Percentiles rank a stretch among this genome's conserved stretches.
phyloP scores from a whole-genome alignment of 2,797 vertebrate genomes.

The Oreochromis mossambicus region DNA sequence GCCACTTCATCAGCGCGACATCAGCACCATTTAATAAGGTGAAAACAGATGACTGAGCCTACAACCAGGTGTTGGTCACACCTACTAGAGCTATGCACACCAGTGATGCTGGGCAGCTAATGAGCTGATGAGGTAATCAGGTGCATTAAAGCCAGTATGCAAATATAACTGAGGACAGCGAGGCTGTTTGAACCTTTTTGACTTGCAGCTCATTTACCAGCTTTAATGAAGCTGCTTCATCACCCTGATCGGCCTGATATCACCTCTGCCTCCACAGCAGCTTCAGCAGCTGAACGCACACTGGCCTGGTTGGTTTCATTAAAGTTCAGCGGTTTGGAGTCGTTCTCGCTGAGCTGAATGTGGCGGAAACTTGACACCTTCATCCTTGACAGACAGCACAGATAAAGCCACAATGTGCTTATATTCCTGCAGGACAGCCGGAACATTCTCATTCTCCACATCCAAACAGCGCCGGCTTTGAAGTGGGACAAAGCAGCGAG shows the following conservation, averaged over 20 bases:
- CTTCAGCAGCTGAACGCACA: background rate
- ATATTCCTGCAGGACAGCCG: background rate
- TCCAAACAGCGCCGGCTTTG: background rate
- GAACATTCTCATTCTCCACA: background rate
- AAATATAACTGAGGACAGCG: background rate
- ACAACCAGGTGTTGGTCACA: background rate
- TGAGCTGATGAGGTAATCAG: background rate
- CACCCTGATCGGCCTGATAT: background rate
- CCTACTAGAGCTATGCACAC: background rate
- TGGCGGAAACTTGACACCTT: background rate
- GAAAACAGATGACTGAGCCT: background rate
- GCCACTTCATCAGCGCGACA: background rate
- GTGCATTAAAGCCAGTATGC: background rate
- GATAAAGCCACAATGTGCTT: background rate
- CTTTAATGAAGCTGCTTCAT: background rate
- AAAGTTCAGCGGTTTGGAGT: background rate
- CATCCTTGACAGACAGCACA: background rate
- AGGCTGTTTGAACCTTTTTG: background rate
- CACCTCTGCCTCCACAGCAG: background rate
- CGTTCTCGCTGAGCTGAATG: background rate
- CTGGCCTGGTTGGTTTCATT: background rate
- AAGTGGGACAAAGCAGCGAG: background rate
- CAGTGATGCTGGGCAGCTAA: background rate
- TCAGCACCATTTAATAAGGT: background rate
- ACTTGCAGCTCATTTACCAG: background rate